Conservation (phyloP, 1,140 invertebrate species). For the Wiebesia pumilae region DNA sequence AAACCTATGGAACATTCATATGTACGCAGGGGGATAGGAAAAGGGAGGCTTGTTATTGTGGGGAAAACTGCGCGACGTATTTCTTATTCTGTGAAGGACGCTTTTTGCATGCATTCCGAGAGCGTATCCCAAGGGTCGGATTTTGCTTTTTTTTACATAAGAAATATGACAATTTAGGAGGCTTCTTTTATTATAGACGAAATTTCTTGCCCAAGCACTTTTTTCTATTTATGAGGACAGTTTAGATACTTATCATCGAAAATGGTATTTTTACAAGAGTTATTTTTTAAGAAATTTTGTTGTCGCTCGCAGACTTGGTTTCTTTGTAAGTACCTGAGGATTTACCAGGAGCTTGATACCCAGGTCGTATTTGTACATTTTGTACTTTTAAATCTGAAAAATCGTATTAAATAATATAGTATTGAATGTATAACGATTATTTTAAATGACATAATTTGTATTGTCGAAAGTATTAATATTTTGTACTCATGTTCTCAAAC, state of each 20-base stretch:
- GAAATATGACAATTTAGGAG: constrained; percentile 50
- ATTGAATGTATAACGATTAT: too few species aligned
- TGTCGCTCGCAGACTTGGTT: background rate
- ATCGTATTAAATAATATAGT: too few species aligned
- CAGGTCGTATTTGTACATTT: background rate
- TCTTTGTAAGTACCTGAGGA: background rate
- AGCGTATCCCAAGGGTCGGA: background rate
- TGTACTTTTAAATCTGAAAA: too few species aligned
- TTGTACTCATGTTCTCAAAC: too few species aligned
- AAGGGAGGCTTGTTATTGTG: background rate
- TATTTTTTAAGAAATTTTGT: constrained; percentile 35
- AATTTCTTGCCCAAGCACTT: constrained; percentile 10
- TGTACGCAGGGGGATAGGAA: background rate
- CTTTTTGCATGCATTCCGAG: constrained; percentile 42
- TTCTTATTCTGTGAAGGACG: constrained; percentile 33
- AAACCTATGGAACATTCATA: constrained; percentile 3
- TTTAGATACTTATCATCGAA: constrained; percentile 41
- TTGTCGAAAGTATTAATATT: too few species aligned
- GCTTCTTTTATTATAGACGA: constrained; percentile 22
- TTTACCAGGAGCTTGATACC: background rate
- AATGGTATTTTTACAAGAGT: constrained; percentile 27
- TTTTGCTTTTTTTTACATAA: constrained; percentile 17
- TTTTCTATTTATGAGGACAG: constrained; percentile 43
- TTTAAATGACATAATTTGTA: too few species aligned
- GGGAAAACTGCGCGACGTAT: background rate